Base-by-base conservation (phyloP, 2,113 vertebrate genomes). In the Aythya baeri region DNA sequence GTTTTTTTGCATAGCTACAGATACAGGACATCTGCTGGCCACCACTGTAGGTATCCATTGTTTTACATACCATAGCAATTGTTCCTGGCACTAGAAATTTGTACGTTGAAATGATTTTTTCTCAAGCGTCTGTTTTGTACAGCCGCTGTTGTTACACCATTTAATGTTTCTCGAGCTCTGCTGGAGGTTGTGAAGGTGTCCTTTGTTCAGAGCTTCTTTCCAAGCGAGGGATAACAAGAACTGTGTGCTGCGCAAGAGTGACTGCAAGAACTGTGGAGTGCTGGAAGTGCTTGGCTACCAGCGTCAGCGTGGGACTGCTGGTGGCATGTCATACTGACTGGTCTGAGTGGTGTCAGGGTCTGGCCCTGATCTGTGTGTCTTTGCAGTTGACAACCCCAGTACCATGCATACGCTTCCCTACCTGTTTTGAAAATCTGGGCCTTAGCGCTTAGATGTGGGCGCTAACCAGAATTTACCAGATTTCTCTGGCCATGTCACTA, bases 1-100 rank as follows among this genome's bases (percentile, higher is more conserved):
- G 41, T 9, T 41, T n/a, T 31, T 2, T 1, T 74, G 50, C 17
- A 7, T 50, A 85, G 1, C 29, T 76, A 4, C 8, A 25, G 54
- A 15, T 4, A 18, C 32, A 26, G 44, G 20, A 78, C 0, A 0
- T 65, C 57, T 1, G 4, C 41, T 62, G 66, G 17, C 15, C 0
- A 0, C 36, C 0, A 0, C 22, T 63, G 50, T 23, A 46, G 50
- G 50, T 54, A 15, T 43, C 43, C 36, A 44, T 68, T 62, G 27
- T 76, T 58, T 43, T 66, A 44, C 58, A 55, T 38, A 36, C 26
- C 44, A 41, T 55, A 73, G 11, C 29, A 54, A 26, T 58, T 79
- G 25, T 31, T 54, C 9, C 25, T 50, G 23, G 14, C 4, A 3
- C 17, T 58, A 70, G 31, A 71, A 41, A 5, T 41, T 16, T 31